Conservation (phyloP, 2,888 invertebrate genomes). For the Tolmerus cingulatus region DNA sequence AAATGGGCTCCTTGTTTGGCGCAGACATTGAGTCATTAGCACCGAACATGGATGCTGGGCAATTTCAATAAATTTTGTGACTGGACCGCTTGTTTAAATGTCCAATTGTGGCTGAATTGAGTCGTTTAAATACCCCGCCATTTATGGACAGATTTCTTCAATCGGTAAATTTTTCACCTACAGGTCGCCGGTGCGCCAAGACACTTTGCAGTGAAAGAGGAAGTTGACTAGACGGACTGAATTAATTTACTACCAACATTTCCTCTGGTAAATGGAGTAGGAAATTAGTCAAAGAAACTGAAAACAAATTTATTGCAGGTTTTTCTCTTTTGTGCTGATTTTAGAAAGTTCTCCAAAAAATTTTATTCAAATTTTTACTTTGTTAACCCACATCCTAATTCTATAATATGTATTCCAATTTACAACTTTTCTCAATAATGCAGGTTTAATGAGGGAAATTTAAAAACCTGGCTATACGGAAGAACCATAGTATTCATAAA, state of each 20-base stretch:
- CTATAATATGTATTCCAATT: not conserved
- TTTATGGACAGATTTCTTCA: not conserved
- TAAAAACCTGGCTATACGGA: too few species aligned
- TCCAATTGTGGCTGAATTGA: not conserved
- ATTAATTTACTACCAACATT: not conserved
- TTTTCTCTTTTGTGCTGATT: not conserved
- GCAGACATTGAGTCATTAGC: not conserved
- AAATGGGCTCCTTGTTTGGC: not conserved
- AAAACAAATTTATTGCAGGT: not conserved
- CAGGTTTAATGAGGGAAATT: too few species aligned
- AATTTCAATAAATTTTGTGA: conserved; percentile 27
- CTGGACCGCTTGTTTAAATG: not conserved
- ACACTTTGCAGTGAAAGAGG: not conserved
- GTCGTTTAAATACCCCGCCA: not conserved
- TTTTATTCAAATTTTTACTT: not conserved
- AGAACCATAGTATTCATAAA: too few species aligned
- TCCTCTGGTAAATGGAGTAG: not conserved
- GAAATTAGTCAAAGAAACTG: not conserved
- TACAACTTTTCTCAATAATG: not conserved
- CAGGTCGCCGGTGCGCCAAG: not conserved
- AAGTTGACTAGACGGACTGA: not conserved
- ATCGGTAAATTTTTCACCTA: not conserved
- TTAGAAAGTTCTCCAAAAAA: not conserved
- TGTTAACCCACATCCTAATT: not conserved
- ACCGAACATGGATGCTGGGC: conserved; percentile 1